These are phyloP conservation scores for Neolamprologus multifasciatus DNA, from an alignment of 2,797 vertebrate species.

Conservation along the genomic window DNA sequence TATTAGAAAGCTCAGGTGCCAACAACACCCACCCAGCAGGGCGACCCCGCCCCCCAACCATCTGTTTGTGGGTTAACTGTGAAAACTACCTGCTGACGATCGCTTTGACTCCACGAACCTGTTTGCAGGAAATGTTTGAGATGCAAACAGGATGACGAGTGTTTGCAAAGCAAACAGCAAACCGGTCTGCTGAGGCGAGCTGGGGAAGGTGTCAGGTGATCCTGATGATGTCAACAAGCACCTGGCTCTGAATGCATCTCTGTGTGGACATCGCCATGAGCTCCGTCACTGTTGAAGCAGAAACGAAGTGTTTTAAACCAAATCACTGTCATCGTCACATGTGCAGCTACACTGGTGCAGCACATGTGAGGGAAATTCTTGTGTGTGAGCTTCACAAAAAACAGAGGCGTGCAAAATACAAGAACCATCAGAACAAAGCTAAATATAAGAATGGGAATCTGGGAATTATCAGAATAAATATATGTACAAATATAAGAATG, in stretches of 20 bases:
- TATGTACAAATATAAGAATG: no score
- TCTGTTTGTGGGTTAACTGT: neutral
- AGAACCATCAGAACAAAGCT: neutral
- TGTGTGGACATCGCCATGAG: neutral
- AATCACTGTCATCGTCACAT: neutral
- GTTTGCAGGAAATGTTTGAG: neutral
- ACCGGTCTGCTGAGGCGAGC: neutral
- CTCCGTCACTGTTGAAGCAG: neutral
- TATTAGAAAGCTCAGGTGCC: neutral
- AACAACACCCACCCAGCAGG: neutral
- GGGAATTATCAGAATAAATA: no score
- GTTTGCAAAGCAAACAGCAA: neutral
- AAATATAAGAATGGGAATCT: neutral
- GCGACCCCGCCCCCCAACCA: neutral
- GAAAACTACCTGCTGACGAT: accelerated
- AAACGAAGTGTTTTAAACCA: neutral
- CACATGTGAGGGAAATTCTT: no score
- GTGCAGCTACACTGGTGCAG: neutral
- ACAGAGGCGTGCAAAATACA: neutral
- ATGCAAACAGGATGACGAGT: neutral
- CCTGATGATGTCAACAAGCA: accelerated
- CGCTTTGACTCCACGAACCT: neutral
- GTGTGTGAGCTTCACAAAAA: neutral
- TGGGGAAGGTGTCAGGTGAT: neutral
- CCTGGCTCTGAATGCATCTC: neutral